Base-by-base conservation (phyloP, 92 coral and sea anemone species). In the Porites rus region DNA sequence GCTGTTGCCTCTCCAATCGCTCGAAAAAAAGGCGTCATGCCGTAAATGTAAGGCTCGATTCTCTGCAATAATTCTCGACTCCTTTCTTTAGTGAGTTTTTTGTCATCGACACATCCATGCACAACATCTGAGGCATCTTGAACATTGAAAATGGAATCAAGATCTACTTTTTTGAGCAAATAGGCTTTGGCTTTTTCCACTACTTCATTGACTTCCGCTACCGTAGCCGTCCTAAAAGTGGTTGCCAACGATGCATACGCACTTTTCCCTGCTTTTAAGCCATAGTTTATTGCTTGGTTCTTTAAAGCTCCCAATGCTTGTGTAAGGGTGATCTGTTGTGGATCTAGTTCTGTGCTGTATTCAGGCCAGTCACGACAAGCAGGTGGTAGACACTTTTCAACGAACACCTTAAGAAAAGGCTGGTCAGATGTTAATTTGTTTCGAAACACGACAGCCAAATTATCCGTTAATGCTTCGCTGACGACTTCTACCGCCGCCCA, bases 41-140 rank as follows among this genome's bases (percentile, higher is more conserved):
- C 95, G 78, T 92, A 92, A 82, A 92, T 90, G 82, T 19, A 70
- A 11, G 93, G 91, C 11, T 90, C 87, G 5, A 92, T 79, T 0
- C 58, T 11, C 13, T 82, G 51, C 80, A 90, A 64, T 80, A 92
- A 78, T 63, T 86, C 91, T 14, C 76, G 21, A 0, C 59, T 81
- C 72, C 90, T 88, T 72, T 89, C 14, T 18, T 89, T 20, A 6
- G 91, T 62, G 1, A 92, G 71, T 24, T 86, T 84, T 14, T 78
- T 58, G 6, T 86, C 93, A 72, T 51, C 93, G 4, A 86, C 16
- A 4, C 93, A 21, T 20, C 64, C 90, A 92, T 80, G 92, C 16
- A 92, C 8, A 12, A 53, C 12, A 1, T 1, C 8, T 53, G 59
- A 53, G 8, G 59, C 59, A 8, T 12, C 12, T 8, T 53, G 59